Conservation (phyloP, 2,888 invertebrate species). For the Coelinius sp. region DNA sequence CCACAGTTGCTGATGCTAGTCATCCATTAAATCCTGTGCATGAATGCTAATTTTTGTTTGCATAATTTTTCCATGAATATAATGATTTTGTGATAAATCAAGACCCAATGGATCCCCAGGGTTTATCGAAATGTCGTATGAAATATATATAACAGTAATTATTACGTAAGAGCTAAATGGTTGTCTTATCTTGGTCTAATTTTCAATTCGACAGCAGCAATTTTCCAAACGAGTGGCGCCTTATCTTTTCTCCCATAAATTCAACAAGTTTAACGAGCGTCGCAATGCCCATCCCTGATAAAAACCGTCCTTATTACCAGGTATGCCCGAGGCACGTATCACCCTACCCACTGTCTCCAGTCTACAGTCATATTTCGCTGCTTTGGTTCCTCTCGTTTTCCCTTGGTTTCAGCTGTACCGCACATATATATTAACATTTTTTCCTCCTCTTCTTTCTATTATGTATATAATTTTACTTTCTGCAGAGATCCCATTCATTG, state of each 20-base stretch:
- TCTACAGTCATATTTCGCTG: slow-evolving; percentile 26
- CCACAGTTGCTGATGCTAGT: background rate
- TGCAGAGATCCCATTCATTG: slow-evolving; percentile 23
- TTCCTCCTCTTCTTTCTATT: background rate
- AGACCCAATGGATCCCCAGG: background rate
- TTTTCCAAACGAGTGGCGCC: slow-evolving; percentile 27
- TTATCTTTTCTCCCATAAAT: slow-evolving; percentile 32
- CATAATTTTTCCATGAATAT: background rate
- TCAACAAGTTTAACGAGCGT: slow-evolving; percentile 35
- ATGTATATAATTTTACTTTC: background rate
- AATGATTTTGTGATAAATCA: background rate
- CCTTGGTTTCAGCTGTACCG: background rate
- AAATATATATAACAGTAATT: too few relatives aligned
- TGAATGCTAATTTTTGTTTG: background rate
- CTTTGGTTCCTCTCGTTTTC: background rate
- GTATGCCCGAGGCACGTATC: slow-evolving; percentile 28
- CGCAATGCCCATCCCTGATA: slow-evolving; percentile 25
- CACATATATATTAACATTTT: slow-evolving; percentile 1
- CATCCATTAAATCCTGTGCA: background rate
- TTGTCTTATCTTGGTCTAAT: slow-evolving; percentile 1
- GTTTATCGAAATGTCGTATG: too few relatives aligned
- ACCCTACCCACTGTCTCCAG: slow-evolving; percentile 26
- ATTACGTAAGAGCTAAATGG: background rate
- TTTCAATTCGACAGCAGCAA: slow-evolving; percentile 29
- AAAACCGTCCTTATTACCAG: slow-evolving; percentile 34